phyloP scores from a whole-genome alignment of 2,888 invertebrate genomes.

The Petrolisthes cinctipes region DNA sequence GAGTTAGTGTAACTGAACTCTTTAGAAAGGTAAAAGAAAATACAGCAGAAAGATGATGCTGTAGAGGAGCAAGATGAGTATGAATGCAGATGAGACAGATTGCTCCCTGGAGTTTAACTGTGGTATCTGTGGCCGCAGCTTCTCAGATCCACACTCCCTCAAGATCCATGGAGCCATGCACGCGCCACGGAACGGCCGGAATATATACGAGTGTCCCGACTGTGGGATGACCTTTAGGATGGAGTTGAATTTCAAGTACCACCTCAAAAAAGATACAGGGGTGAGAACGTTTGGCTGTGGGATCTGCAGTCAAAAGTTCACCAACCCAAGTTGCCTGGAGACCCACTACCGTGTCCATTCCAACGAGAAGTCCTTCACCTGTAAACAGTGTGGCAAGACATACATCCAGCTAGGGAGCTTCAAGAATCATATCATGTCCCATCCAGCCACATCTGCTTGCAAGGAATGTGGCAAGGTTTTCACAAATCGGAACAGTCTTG shows the following conservation, averaged over 20 bases:
- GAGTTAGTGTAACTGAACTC: no score
- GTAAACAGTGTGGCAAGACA: conserved; percentile 33
- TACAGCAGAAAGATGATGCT: no score
- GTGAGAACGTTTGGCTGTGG: conserved; percentile 38
- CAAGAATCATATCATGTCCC: conserved; percentile 40
- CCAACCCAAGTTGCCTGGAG: conserved; percentile 33
- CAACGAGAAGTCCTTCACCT: conserved; percentile 27
- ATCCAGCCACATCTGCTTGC: conserved; percentile 36
- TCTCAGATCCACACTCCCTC: conserved; percentile 35
- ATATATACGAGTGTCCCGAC: conserved; percentile 31
- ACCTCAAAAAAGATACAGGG: conserved; percentile 40
- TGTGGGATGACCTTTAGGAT: conserved; percentile 33
- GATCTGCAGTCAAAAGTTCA: conserved; percentile 33
- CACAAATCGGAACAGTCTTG: conserved; percentile 16
- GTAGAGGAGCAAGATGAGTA: neutral
- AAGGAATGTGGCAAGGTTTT: conserved; percentile 41
- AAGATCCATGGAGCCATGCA: conserved; percentile 33
- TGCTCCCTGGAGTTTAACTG: neutral
- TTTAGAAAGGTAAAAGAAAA: no score
- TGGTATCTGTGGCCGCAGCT: conserved; percentile 35
- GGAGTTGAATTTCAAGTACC: conserved; percentile 40
- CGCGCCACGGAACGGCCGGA: conserved; percentile 8
- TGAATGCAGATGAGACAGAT: neutral
- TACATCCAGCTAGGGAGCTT: conserved; percentile 39
- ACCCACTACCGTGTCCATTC: conserved; percentile 37